Evolutionary conservation across 1,140 invertebrate species (phyloP), one percentile per base, ranked within the genome.

Genomic region (Zaprionus lachaisei): DNA sequence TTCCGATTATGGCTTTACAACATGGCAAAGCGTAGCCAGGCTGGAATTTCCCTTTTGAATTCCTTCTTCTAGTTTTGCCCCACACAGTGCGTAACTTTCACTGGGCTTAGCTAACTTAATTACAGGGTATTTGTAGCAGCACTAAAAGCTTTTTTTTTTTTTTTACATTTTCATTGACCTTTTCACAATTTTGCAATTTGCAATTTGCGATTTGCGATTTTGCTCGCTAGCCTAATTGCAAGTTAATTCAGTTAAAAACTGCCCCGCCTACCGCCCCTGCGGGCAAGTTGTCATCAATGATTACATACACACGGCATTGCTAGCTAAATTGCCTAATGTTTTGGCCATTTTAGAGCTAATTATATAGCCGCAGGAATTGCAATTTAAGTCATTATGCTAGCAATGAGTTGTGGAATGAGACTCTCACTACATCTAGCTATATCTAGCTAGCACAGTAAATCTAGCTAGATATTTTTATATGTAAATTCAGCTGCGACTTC

Each of bases 231-330:
- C 67, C 56, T 83, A 83, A 83, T 83, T 84, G 81, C 55, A 54
- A 55, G 62, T 71, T 86, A 86, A 82, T 85, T 70, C 67, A 67
- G 51, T 76, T 85, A 63, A 83, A 70, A 24, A 34, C 14, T 31
- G 57, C n/a, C 41, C n/a, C 41, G n/a, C 41, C 41, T 44, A 2
- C 41, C n/a, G 7, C n/a, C 49, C 70, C 63, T 12, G 22, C 24
- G 17, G 15, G 72, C 67, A 56, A 31, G 20, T 58, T 56, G 31
- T 41, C 22, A 31, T 38, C 22, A 63, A 38, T 62, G 61, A 62
- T 69, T 69, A 57, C 34, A 37, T 24, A 70, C 61, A 57, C 41
- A 56, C 14, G 9, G 15, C 14, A n/a, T 28, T 26, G 5, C n/a
- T 9, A 24, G 72, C 72, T 70, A 74, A 74, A 70, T 76, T 65